Conservation (phyloP, 2,113 vertebrate species). For the Struthidea cinerea region DNA sequence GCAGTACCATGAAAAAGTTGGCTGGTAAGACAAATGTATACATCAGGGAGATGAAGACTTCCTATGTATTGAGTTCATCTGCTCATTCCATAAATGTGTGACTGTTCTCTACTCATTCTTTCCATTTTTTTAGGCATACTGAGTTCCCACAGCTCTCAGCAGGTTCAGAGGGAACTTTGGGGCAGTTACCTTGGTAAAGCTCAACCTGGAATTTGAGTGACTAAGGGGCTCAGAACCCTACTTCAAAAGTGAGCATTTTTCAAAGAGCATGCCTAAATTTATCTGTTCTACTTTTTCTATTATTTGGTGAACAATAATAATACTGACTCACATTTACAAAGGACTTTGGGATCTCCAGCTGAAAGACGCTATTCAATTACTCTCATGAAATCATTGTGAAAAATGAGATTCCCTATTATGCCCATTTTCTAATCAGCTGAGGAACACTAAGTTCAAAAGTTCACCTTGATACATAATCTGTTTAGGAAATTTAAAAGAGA, state of each 20-base stretch:
- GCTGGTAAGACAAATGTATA: neutral
- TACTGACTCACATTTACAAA: neutral
- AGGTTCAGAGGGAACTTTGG: neutral
- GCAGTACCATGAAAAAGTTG: neutral
- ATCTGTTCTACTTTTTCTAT: neutral
- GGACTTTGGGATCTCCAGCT: neutral
- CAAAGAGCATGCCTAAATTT: constrained; percentile 1
- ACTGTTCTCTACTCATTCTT: neutral
- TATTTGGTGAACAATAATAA: neutral
- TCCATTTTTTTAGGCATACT: neutral
- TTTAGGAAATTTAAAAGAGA: constrained; percentile 29
- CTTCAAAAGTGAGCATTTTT: neutral
- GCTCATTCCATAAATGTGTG: neutral
- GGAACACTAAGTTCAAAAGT: constrained; percentile 33
- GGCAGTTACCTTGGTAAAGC: neutral
- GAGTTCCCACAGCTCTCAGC: neutral
- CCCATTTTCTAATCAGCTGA: constrained; percentile 14
- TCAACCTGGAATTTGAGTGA: neutral
- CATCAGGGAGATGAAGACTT: neutral
- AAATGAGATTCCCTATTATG: constrained; percentile 4
- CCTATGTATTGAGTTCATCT: neutral
- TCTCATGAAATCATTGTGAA: neutral
- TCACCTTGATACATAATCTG: constrained; percentile 22
- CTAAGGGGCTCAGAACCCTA: neutral
- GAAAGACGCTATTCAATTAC: constrained; percentile 37